Evolutionary conservation across 2,797 vertebrate genomes (phyloP).

Genomic region (Sebastes paucispinis): DNA sequence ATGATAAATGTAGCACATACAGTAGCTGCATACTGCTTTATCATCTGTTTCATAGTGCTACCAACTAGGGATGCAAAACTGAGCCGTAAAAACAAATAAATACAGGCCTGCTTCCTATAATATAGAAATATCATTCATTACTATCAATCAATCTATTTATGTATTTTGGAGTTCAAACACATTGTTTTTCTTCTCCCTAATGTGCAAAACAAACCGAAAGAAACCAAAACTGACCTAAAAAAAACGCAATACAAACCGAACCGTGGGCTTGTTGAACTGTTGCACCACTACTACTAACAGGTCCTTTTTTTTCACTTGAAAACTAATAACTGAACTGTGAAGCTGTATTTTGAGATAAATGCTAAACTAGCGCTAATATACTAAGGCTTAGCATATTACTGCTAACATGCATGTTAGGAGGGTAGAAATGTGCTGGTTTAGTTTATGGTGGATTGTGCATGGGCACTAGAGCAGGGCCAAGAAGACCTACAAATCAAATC

Average conservation of each 20-base stretch:
- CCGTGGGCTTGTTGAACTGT: too few relatives aligned
- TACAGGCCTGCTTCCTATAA: too few relatives aligned
- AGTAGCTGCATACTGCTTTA: not conserved
- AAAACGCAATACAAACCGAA: too few relatives aligned
- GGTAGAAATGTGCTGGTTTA: not conserved
- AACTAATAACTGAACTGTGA: not conserved
- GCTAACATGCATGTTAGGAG: not conserved
- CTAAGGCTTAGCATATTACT: not conserved
- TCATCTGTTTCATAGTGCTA: not conserved
- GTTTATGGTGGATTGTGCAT: not conserved
- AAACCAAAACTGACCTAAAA: too few relatives aligned
- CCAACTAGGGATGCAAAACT: too few relatives aligned
- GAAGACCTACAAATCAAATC: not conserved
- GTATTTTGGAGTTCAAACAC: too few relatives aligned
- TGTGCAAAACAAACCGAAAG: too few relatives aligned
- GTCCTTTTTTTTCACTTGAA: not conserved
- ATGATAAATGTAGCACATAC: not conserved
- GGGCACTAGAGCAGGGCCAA: not conserved
- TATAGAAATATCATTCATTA: too few relatives aligned
- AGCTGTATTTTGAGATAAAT: not conserved
- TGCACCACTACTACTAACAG: too few relatives aligned
- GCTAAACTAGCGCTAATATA: not conserved
- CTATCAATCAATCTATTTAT: too few relatives aligned
- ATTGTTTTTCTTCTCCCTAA: too few relatives aligned
- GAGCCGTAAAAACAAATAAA: too few relatives aligned